A percentile compares a stretch with the other conserved stretches of the same genome.
Conservation (phyloP, 2,113 vertebrate species). For the Equus przewalskii region DNA sequence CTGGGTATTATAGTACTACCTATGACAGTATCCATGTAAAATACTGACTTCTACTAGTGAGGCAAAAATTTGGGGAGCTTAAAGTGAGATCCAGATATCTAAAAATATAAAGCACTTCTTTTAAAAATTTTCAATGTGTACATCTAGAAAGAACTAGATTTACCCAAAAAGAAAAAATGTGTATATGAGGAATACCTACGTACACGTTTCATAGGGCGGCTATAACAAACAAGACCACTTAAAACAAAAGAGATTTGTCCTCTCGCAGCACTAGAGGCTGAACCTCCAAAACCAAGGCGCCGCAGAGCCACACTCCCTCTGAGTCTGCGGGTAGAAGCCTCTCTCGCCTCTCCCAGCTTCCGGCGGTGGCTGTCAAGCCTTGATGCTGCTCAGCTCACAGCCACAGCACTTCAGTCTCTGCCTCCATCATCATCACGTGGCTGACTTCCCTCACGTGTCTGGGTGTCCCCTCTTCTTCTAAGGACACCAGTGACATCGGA, state of each 20-base stretch:
- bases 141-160: background rate
- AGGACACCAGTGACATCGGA: background rate
- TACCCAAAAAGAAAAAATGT: background rate
- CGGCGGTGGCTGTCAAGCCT: accelerated
- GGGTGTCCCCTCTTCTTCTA: background rate
- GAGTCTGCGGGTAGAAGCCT: background rate
- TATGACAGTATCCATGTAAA: background rate
- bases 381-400: background rate
- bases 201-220: background rate
- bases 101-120: background rate
- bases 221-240: background rate
- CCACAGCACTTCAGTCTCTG: background rate
- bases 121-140: background rate
- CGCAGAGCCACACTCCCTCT: background rate
- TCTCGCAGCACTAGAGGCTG: background rate
- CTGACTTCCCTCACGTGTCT: background rate
- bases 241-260: background rate
- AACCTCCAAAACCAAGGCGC: background rate
- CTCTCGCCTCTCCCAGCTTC: no score
- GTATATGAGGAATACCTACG: background rate
- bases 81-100: background rate
- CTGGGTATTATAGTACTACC: background rate
- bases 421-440: no score
- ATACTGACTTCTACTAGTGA: background rate
- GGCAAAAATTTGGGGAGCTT: background rate